Conservation (phyloP, 2,888 invertebrate genomes). For the Drosophila barbarae region DNA sequence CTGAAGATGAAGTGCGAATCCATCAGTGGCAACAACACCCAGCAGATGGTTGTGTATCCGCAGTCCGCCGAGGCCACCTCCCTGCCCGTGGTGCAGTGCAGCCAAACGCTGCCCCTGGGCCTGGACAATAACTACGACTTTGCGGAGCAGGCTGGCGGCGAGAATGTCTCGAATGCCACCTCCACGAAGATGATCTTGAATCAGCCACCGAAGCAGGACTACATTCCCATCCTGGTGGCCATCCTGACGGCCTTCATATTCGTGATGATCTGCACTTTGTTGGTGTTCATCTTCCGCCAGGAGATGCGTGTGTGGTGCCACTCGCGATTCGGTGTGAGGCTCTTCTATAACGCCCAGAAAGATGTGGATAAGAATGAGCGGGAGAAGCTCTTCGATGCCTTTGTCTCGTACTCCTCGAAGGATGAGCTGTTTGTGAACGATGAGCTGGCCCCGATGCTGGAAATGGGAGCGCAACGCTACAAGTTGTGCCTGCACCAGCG, state of each 20-base stretch:
- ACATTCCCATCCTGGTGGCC: conserved; percentile 88
- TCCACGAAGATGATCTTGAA: conserved; percentile 82
- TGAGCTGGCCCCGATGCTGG: conserved; percentile 92
- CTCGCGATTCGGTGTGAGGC: conserved; percentile 89
- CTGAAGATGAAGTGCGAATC: conserved; percentile 86
- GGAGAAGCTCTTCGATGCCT: conserved; percentile 95
- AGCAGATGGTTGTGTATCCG: conserved; percentile 69
- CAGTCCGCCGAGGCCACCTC: conserved; percentile 51
- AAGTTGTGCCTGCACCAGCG: conserved; percentile 94
- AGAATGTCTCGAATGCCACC: conserved; percentile 81
- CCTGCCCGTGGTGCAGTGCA: conserved; percentile 72
- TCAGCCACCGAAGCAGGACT: conserved; percentile 85
- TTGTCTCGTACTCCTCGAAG: conserved; percentile 95
- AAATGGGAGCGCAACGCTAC: conserved; percentile 89
- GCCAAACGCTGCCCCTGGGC: conserved; percentile 62
- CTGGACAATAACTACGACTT: conserved; percentile 54
- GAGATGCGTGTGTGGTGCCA: conserved; percentile 93
- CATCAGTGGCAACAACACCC: conserved; percentile 76
- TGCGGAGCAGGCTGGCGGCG: conserved; percentile 51
- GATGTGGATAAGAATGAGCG: conserved; percentile 91
- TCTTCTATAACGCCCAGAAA: conserved; percentile 85
- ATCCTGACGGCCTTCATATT: conserved; percentile 88
- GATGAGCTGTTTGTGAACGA: conserved; percentile 95
- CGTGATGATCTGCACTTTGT: conserved; percentile 87
- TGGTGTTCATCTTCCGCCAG: conserved; percentile 89